Evolutionary conservation across 2,113 vertebrate species (phyloP).

Genomic region (Lanius ludovicianus): DNA sequence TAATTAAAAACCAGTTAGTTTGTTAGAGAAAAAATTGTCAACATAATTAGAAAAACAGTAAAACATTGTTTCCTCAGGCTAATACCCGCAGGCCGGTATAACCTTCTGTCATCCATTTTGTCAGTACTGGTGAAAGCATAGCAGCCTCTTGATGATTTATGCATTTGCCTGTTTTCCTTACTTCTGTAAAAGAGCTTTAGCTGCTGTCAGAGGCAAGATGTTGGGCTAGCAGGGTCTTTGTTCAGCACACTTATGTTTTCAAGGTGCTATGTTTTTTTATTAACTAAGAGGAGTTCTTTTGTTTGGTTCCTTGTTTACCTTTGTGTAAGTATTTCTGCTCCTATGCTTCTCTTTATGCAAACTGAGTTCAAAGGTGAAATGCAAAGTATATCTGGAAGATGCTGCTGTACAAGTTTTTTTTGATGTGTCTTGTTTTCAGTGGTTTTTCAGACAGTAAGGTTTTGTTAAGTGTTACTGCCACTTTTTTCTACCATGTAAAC

Average conservation of each 20-base stretch:
- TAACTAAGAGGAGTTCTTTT: neutral
- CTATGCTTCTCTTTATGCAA: neutral
- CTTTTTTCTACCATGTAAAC: neutral
- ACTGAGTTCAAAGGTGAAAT: neutral
- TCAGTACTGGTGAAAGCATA: neutral
- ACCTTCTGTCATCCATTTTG: constrained; percentile 32
- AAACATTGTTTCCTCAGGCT: constrained; percentile 44
- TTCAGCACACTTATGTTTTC: neutral
- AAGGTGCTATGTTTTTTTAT: neutral
- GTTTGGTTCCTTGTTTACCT: neutral
- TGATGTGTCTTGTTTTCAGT: neutral
- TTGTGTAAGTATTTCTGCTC: neutral
- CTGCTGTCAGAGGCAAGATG: neutral
- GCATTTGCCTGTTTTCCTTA: neutral
- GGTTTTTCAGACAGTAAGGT: neutral
- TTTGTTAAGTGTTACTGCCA: neutral
- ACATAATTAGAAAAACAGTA: constrained; percentile 12
- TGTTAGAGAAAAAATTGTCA: neutral
- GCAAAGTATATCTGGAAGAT: neutral
- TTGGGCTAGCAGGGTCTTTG: neutral
- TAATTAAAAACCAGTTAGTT: constrained; percentile 25
- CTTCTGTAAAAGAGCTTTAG: neutral
- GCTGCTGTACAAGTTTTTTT: neutral
- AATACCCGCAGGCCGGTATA: neutral
- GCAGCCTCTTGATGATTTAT: constrained; percentile 13